These are phyloP conservation scores for Onychostoma macrolepis DNA, from an alignment of 2,113 vertebrate species.

Conservation along the genomic window DNA sequence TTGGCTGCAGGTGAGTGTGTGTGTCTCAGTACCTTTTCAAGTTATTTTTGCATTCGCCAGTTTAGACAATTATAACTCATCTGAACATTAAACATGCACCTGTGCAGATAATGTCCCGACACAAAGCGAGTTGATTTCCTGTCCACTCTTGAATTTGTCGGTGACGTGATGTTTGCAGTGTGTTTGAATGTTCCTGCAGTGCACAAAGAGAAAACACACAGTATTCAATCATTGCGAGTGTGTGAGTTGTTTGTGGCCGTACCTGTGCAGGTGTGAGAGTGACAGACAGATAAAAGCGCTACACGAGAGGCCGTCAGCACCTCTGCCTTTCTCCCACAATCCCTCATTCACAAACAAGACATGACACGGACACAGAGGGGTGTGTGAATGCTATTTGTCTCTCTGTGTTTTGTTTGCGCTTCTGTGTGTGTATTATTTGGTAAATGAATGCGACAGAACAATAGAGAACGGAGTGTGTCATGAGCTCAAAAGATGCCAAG, in stretches of 20 bases:
- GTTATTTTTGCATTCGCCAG: neutral
- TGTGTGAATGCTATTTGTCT: neutral
- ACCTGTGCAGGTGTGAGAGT: constrained; percentile 43
- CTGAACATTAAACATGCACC: constrained; percentile 31
- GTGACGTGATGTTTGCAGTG: constrained; percentile 31
- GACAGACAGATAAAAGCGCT: constrained; percentile 57
- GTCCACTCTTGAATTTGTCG: constrained; percentile 39
- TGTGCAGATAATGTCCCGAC: constrained; percentile 34
- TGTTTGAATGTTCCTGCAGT: neutral
- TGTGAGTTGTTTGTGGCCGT: constrained; percentile 15
- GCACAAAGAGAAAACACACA: constrained; percentile 30
- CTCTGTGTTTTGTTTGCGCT: constrained; percentile 4
- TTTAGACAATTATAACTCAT: neutral
- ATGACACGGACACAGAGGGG: constrained; percentile 47
- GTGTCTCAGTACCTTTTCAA: neutral
- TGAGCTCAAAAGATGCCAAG: neutral
- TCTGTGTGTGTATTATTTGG: constrained; percentile 21
- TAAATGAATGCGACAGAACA: neutral
- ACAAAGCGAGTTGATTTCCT: constrained; percentile 23
- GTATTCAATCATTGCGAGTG: neutral
- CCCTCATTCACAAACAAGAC: constrained; percentile 55
- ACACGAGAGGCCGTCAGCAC: constrained; percentile 51
- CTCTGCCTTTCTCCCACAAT: constrained; percentile 27
- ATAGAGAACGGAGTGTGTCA: neutral
- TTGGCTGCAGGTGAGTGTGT: constrained; percentile 29